Evolutionary conservation across 1,140 invertebrate genomes (phyloP), one percentile per base, ranked within the genome.

Genomic region (Rhagoletis pomonella): DNA sequence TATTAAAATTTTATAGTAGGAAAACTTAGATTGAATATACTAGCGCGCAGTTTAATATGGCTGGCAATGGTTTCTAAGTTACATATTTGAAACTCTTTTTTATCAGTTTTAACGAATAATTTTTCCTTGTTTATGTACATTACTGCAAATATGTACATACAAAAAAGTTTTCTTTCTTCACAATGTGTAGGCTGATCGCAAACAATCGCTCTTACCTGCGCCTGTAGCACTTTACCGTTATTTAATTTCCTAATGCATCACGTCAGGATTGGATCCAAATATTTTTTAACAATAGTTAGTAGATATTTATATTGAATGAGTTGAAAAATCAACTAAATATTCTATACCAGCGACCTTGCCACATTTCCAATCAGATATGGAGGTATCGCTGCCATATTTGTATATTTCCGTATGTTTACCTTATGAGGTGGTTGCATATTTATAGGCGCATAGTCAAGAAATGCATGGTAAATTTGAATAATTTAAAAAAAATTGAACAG

Each of bases 41-140:
- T 62, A 17, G 7, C 12, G 17, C 60, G 17, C 17, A 62, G 17
- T 17, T 14, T 62, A 62, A 62, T 17, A 17, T 62, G 17, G 0
- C 60, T 14, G 17, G 7, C 60, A 62, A 4, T 67, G 29, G 29
- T 29, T 67, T 39, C 29, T 67, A 29, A 29, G 60, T 39, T 67
- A 67, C 39, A 29, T 19, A 29, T 7, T 67, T 67, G 29, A 4
- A 55, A 55, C 50, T 7, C 50, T 10, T 55, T 29, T 55, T 55
- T 55, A 55, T 55, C 50, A 10, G 5, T 55, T 55, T 55, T 7
- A 55, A 55, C 50, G 50, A 55, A 6, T 67, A 67, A 29, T 29
- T 67, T 50, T 50, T 50, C 50, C 73, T 81, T 81, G 73, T 81
- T 81, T 81, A 81, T 81, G 42, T 81, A 81, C 73, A 81, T 81